Conservation (phyloP, 2,888 invertebrate species). For the Scaptomyza cyrtandrae region DNA sequence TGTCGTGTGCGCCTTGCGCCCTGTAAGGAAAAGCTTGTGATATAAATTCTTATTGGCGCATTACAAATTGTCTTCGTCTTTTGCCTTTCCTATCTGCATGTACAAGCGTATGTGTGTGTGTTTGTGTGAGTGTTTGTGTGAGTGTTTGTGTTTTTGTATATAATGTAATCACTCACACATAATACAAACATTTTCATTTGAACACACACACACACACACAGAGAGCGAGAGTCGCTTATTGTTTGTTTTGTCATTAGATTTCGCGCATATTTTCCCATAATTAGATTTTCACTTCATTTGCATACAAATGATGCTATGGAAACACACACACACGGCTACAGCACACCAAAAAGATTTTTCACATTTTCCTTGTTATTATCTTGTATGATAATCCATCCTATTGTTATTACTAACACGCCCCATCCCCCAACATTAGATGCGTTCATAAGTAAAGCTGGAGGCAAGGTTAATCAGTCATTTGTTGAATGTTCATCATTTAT, state of each 20-base stretch:
- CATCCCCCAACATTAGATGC: neutral
- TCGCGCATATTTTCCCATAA: conserved; percentile 67
- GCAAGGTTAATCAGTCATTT: conserved; percentile 12
- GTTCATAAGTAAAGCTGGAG: conserved; percentile 26
- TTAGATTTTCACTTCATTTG: conserved; percentile 77
- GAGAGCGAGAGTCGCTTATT: conserved; percentile 36
- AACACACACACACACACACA: conserved; percentile 1
- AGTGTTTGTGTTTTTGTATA: conserved; percentile 43
- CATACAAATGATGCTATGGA: conserved; percentile 64
- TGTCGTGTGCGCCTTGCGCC: conserved; percentile 42
- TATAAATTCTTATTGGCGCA: conserved; percentile 81
- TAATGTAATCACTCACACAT: conserved; percentile 71
- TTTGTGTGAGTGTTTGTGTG: conserved; percentile 3
- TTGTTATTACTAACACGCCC: conserved; percentile 12
- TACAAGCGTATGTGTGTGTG: conserved; percentile 6
- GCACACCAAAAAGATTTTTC: conserved; percentile 26
- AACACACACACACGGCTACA: conserved; percentile 4
- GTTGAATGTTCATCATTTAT: conserved; percentile 3
- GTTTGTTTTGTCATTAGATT: conserved; percentile 70
- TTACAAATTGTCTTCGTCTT: conserved; percentile 74
- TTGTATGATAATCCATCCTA: neutral
- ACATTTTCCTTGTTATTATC: conserved; percentile 38
- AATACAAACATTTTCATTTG: conserved; percentile 36
- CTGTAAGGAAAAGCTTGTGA: conserved; percentile 60
- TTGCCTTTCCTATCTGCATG: conserved; percentile 10